Base-by-base conservation (phyloP, 1,140 invertebrate species). In the Rhagoletis pomonella region DNA sequence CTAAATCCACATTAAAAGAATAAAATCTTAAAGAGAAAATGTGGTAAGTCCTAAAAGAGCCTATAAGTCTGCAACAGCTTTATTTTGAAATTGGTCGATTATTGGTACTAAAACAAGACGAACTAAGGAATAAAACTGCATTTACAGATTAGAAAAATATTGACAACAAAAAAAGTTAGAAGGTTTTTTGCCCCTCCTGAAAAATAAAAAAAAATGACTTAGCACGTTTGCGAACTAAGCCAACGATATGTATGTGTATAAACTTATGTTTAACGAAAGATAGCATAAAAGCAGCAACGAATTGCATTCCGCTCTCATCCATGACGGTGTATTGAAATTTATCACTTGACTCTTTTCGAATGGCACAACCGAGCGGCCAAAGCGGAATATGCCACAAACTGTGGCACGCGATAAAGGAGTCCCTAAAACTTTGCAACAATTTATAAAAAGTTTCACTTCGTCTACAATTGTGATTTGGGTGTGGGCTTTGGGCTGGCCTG, bases 401-500 rank as follows among this genome's bases (percentile, higher is more conserved):
- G 29, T 14, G 6, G 29, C 64, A 9, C 29, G 29, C n/a, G 64
- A 29, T 67, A 19, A 67, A 4, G 29, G 64, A 19, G 17, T 67
- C 64, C 19, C n/a, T 67, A 67, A 67, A 29, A 67, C 64, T 67
- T 67, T 67, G n/a, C n/a, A 7, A 7, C 29, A 67, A 67, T 67
- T 29, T 67, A 67, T 67, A 67, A 17, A 67, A 67, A 67, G 29
- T 67, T 19, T 67, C 10, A 67, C 64, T 67, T 67, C 39, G n/a
- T 0, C 12, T n/a, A 29, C 29, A 29, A 29, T 29, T 29, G 29
- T 62, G 60, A 4, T 62, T 7, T 62, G 60, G 12, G 29, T 29
- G 29, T 29, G 29, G 29, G 29, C 29, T 29, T 29, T 29, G 29
- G 29, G 60, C 17, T 17, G 2, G 60, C 29, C 29, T 29, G 29